phyloP scores from a whole-genome alignment of 2,113 vertebrate genomes.

The Nicator chloris region DNA sequence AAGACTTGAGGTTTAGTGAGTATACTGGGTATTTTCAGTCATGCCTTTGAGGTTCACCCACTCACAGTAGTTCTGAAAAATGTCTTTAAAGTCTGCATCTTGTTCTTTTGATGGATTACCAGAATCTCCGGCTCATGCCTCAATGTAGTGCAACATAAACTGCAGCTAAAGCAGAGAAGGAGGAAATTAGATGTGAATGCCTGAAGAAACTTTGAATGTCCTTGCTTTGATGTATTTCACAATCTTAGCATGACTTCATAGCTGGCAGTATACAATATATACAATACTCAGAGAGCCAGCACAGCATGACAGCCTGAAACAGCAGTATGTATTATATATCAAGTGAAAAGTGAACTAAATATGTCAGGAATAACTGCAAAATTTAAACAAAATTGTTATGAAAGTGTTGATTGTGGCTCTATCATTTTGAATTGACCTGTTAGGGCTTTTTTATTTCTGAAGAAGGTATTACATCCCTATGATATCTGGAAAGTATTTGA shows the following conservation, averaged over 20 bases:
- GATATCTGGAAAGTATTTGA: background rate
- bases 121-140: background rate
- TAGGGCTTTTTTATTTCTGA: background rate
- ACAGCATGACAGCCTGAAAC: slow-evolving; percentile 34
- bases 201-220: slow-evolving; percentile 8
- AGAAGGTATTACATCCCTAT: background rate
- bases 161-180: background rate
- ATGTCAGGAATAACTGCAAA: slow-evolving; percentile 39
- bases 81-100: slow-evolving; percentile 12
- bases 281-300: background rate
- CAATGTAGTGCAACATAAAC: slow-evolving; percentile 5
- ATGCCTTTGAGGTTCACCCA: slow-evolving; percentile 37
- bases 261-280: background rate
- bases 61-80: slow-evolving; percentile 24
- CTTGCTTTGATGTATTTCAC: slow-evolving; percentile 47
- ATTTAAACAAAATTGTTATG: background rate
- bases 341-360: slow-evolving; percentile 33
- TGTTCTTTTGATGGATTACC: slow-evolving; percentile 27
- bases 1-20: slow-evolving; percentile 23
- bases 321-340: slow-evolving; percentile 3
- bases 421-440: background rate
- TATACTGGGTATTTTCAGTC: background rate
- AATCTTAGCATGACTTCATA: slow-evolving; percentile 49
- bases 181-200: slow-evolving; percentile 29
- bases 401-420: background rate